phyloP scores from a whole-genome alignment of 2,888 invertebrate genomes.

The Pandemis cinnamomeana region DNA sequence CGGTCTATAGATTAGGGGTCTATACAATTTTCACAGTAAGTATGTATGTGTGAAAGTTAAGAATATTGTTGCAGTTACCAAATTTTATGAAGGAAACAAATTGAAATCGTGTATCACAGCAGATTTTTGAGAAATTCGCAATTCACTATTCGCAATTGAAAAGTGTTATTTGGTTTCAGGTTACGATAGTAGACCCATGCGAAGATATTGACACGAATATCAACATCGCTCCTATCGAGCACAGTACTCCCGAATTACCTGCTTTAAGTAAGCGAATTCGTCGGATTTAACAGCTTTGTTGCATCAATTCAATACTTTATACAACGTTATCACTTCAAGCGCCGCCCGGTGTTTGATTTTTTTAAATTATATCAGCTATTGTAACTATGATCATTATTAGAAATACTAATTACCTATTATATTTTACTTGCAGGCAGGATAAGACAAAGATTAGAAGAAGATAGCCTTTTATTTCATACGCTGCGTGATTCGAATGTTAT shows the following conservation, averaged over 20 bases:
- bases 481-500: constrained; percentile 97
- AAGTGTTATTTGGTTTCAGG: constrained; percentile 63
- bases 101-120: no score
- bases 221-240: constrained; percentile 53
- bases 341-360: not conserved
- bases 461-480: constrained; percentile 94
- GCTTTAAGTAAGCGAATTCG: constrained; percentile 64
- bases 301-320: not conserved
- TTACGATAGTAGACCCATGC: constrained; percentile 94
- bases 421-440: constrained; percentile 65
- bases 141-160: no score
- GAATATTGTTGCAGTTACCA: no score
- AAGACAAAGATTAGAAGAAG: constrained; percentile 79
- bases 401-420: constrained; percentile 44
- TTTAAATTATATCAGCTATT: not conserved
- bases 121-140: no score
- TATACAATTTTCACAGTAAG: no score
- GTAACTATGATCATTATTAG: not conserved
- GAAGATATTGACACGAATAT: constrained; percentile 89
- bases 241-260: constrained; percentile 61
- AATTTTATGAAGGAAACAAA: no score
- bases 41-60: no score
- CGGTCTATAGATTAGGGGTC: no score
- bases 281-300: not conserved
- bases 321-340: not conserved